phyloP scores from a whole-genome alignment of 1,140 invertebrate species.

The Acyrthosiphon pisum region DNA sequence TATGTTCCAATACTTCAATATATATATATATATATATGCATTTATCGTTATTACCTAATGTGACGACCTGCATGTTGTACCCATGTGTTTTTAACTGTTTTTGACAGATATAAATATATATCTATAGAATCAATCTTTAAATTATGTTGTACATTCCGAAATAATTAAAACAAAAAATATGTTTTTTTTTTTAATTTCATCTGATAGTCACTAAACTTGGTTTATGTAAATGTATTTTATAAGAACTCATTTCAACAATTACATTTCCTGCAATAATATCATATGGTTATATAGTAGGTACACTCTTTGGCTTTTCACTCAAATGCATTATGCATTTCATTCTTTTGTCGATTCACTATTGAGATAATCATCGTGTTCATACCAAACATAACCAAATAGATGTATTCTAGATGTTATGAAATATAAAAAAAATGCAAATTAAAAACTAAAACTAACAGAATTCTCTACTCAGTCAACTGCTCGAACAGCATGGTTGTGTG shows the following conservation, averaged over 20 bases:
- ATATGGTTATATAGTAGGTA: background rate
- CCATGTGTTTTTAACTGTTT: too few relatives aligned
- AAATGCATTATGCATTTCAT: background rate
- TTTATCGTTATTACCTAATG: too few relatives aligned
- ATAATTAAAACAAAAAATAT: background rate
- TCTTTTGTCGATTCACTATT: background rate
- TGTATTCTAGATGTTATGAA: background rate
- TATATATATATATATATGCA: too few relatives aligned
- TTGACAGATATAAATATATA: too few relatives aligned
- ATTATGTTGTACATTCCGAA: background rate
- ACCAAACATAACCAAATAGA: background rate
- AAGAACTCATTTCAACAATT: background rate
- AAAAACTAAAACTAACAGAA: background rate
- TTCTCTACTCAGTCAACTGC: background rate
- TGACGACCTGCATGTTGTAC: too few relatives aligned
- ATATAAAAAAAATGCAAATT: conserved; percentile 1
- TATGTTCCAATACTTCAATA: too few relatives aligned
- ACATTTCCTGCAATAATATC: background rate
- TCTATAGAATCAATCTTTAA: too few relatives aligned
- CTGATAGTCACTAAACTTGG: background rate
- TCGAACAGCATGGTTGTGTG: background rate
- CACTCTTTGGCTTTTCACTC: background rate
- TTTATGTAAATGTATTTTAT: background rate
- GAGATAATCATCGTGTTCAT: background rate
- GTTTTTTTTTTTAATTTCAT: too few relatives aligned